Evolutionary conservation across 1,140 invertebrate genomes (phyloP), one percentile per base, ranked within the genome.

Genomic region (Plutomurus gul): DNA sequence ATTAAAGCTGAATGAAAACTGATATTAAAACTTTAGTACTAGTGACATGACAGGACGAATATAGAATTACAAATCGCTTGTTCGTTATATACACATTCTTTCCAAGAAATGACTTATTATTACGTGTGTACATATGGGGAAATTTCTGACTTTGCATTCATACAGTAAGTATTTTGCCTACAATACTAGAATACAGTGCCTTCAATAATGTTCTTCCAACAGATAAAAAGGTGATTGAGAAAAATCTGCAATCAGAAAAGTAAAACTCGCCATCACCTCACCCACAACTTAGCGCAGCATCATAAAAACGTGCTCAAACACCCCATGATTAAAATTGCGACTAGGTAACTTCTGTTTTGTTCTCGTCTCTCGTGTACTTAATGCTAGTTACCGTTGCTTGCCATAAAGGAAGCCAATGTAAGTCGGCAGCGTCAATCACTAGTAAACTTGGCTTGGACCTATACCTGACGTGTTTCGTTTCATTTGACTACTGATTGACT

Each of bases 381-480:
- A n/a, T 65, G 4, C 36, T n/a, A 65, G 30, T 65, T 65, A 65
- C 36, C 36, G 56, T 36, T 65, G 27, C 56, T 65, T 25, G 8
- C 30, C 13, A 65, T 65, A 65, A 65, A 60, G 27, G 27, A 65
- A 30, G 18, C 13, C 56, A 33, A 33, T 30, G 56, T 65, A 65
- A 65, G 56, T 65, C 56, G 56, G 56, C 56, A 65, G 56, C 56
- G 5, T 65, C 25, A 65, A 65, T 65, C 56, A 65, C 30, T 65
- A 65, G 36, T 13, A 0, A 65, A 30, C 56, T 65, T 65, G 56
- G 56, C 56, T 65, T n/a, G 43, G n/a, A 47, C 20, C n/a, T 18
- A 47, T 65, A 65, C 56, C 25, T 65, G 56, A 65, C 56, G 30
- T 65, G 56, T 27, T 65, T 65, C 18, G 25, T 33, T 65, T n/a